These are phyloP conservation scores for Argyra leucocephala DNA, from an alignment of 2,888 invertebrate species.

Conservation along the genomic window DNA sequence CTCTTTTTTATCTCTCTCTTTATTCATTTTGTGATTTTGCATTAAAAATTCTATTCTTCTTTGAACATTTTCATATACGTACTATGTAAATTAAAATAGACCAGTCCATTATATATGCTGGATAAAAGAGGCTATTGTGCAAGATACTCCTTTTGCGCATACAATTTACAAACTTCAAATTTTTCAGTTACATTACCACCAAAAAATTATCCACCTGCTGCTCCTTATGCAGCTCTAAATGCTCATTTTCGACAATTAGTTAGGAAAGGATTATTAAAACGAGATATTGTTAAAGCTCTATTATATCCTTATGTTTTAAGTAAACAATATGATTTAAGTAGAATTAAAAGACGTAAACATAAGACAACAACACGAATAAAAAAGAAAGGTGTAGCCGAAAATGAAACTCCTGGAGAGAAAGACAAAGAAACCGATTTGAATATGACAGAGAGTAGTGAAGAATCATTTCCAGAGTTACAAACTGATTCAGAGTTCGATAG, in stretches of 20 bases:
- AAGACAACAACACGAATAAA: conserved; percentile 41
- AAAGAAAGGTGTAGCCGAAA: conserved; percentile 29
- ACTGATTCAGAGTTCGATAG: conserved; percentile 45
- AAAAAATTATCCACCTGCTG: conserved; percentile 63
- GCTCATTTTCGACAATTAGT: conserved; percentile 67
- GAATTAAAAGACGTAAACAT: conserved; percentile 45
- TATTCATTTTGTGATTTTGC: background rate
- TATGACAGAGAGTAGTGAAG: background rate
- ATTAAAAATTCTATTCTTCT: background rate
- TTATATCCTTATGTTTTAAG: conserved; percentile 56
- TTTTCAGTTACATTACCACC: conserved; percentile 56
- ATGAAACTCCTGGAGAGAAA: conserved; percentile 7
- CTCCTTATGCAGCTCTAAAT: conserved; percentile 68
- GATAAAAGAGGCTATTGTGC: conserved; percentile 50
- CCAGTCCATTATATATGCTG: conserved; percentile 36
- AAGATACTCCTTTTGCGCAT: conserved; percentile 47
- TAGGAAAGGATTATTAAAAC: conserved; percentile 59
- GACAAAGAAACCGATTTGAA: background rate
- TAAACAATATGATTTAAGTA: conserved; percentile 49
- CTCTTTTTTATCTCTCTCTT: conserved; percentile 12
- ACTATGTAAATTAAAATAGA: conserved; percentile 8
- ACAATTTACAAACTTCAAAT: conserved; percentile 37
- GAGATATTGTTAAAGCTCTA: conserved; percentile 62
- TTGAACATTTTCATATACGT: background rate
- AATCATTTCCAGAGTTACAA: conserved; percentile 43